Evolutionary conservation across 2,113 vertebrate genomes (phyloP).

Genomic region (Gila orcuttii): DNA sequence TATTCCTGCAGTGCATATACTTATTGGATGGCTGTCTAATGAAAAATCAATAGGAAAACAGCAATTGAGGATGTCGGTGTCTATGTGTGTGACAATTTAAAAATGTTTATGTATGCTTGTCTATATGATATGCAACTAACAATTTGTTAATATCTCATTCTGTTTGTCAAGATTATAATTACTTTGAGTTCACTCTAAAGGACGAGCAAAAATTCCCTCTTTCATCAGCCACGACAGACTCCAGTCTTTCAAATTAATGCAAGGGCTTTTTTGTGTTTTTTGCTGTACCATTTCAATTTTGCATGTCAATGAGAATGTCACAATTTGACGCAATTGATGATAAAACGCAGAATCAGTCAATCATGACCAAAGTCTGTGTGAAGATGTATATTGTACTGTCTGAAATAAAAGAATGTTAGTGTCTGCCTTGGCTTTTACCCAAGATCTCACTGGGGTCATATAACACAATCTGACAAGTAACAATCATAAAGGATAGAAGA

Average conservation of each 20-base stretch:
- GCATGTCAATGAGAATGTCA: not conserved
- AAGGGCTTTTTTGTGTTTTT: not conserved
- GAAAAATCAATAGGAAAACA: not conserved
- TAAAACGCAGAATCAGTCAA: not conserved
- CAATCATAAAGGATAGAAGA: not conserved
- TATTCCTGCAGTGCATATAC: not conserved
- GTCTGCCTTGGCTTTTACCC: constrained; percentile 13
- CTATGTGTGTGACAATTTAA: not conserved
- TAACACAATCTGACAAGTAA: constrained; percentile 4
- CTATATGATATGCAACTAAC: not conserved
- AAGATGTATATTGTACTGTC: not conserved
- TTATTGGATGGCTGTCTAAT: not conserved
- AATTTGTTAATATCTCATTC: not conserved
- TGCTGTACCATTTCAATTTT: not conserved
- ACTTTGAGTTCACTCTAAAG: not conserved
- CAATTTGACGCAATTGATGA: not conserved
- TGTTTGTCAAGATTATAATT: not conserved
- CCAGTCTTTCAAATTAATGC: not conserved
- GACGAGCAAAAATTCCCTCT: not conserved
- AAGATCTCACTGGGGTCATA: not conserved
- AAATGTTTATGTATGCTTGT: not conserved
- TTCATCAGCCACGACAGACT: not conserved
- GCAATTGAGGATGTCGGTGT: not conserved
- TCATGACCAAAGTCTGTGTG: not conserved
- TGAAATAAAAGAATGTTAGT: not conserved